phyloP scores from a whole-genome alignment of 2,113 vertebrate genomes.

The Ammodytes marinus region DNA sequence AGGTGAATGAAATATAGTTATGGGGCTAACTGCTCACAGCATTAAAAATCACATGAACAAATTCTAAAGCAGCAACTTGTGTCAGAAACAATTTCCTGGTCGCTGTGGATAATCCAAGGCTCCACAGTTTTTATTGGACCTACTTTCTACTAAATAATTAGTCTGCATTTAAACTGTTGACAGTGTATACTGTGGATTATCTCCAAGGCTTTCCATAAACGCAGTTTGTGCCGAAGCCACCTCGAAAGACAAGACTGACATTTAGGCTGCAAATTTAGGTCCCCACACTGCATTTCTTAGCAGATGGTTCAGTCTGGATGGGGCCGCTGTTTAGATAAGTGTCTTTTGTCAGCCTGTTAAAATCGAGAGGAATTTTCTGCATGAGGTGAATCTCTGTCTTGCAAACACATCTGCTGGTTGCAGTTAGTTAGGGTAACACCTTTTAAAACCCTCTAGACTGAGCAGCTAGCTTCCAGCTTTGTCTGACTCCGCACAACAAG shows the following conservation, averaged over 20 bases:
- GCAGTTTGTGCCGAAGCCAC: background rate
- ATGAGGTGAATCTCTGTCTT: conserved; percentile 49
- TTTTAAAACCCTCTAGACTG: conserved; percentile 50
- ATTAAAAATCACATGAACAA: background rate
- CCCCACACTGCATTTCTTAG: background rate
- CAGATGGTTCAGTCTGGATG: background rate
- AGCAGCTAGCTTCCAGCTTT: conserved; percentile 50
- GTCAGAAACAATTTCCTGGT: background rate
- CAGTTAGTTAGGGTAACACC: conserved; percentile 63
- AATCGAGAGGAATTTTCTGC: conserved; percentile 13
- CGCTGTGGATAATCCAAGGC: background rate
- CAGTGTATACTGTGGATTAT: background rate
- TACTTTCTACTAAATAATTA: conserved; percentile 6
- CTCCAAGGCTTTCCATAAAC: background rate
- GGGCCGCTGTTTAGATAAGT: background rate
- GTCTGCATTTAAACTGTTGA: conserved; percentile 10
- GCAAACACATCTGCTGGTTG: conserved; percentile 53
- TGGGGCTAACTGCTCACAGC: background rate
- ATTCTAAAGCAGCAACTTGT: background rate
- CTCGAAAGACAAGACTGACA: conserved; percentile 1
- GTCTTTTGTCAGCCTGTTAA: conserved; percentile 40
- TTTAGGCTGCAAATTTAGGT: background rate
- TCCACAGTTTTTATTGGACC: background rate
- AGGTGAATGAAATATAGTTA: background rate
- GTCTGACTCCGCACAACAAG: conserved; percentile 48